These are phyloP conservation scores for Varanus salvator DNA, from an alignment of 2,113 vertebrate species.

Conservation along the genomic window DNA sequence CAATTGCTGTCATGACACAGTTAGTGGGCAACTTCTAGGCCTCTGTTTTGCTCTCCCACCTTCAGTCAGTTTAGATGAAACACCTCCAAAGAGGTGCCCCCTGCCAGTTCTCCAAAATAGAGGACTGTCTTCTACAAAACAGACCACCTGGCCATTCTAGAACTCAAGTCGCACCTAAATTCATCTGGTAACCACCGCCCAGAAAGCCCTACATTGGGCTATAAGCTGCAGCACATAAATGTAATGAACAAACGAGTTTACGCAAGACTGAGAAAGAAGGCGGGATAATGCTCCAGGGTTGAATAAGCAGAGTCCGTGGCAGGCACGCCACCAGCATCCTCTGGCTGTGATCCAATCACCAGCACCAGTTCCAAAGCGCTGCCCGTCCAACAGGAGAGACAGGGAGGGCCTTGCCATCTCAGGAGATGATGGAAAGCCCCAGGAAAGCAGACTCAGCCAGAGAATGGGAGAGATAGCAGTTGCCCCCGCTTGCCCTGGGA, in stretches of 20 bases:
- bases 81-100: too few species aligned
- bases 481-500: not conserved
- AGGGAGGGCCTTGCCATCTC: not conserved
- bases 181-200: not conserved
- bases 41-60: too few species aligned
- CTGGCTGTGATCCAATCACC: conserved; percentile 18
- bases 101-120: too few species aligned
- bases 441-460: conserved; percentile 11
- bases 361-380: not conserved
- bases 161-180: not conserved
- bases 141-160: not conserved
- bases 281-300: not conserved
- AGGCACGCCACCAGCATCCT: conserved; percentile 15
- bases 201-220: too few species aligned
- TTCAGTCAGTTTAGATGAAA: too few species aligned
- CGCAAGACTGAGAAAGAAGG: not conserved
- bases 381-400: too few species aligned
- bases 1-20: too few species aligned
- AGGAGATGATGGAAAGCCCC: not conserved
- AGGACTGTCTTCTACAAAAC: too few species aligned
- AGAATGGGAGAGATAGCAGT: not conserved
- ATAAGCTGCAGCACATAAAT: too few species aligned
- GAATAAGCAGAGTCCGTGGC: not conserved
- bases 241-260: not conserved
- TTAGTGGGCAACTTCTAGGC: too few species aligned